Evolutionary conservation across 2,888 invertebrate genomes (phyloP), one percentile per base, ranked within the genome.

Genomic region (Liopterus haemorrhoidalis): DNA sequence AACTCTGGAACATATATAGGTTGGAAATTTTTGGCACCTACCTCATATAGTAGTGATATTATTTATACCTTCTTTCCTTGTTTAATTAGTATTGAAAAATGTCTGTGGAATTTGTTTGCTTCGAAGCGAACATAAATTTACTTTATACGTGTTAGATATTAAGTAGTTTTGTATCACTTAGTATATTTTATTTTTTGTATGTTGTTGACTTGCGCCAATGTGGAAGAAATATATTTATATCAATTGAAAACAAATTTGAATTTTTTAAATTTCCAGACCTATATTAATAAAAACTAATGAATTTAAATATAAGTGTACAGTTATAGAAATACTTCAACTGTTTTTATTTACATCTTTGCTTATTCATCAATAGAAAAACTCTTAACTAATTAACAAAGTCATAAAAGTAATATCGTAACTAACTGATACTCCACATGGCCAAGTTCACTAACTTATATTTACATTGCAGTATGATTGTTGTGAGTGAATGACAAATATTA

Each of bases 151-250:
- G 35, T 47, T 41, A 39, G 37, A n/a, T 19, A 42, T 41, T 60
- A 59, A 56, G 56, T 66, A 66, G 61, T 62, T 66, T 65, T 64
- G 60, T 62, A 49, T 51, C 48, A 47, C 49, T 60, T 65, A 64
- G 59, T 61, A 62, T 59, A 64, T 62, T 65, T 65, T 67, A 64
- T 67, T 67, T 68, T 67, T 66, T 67, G 65, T 67, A 67, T 67
- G 64, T 66, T 67, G 67, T 68, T 67, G 67, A 68, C 68, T 68
- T 68, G 68, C 65, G 68, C 68, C 68, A 68, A 66, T 67, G 68
- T 68, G 68, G 68, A 68, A 67, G 60, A 63, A 68, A 68, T 68
- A 68, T 68, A 67, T 67, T 67, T 68, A 66, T 68, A 67, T 59
- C 63, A 66, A 65, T 66, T 60, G 53, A 55, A 54, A 51, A 39